These are phyloP conservation scores for Oryzias dopingdopingensis DNA, from an alignment of 2,797 vertebrate genomes.

Conservation along the genomic window DNA sequence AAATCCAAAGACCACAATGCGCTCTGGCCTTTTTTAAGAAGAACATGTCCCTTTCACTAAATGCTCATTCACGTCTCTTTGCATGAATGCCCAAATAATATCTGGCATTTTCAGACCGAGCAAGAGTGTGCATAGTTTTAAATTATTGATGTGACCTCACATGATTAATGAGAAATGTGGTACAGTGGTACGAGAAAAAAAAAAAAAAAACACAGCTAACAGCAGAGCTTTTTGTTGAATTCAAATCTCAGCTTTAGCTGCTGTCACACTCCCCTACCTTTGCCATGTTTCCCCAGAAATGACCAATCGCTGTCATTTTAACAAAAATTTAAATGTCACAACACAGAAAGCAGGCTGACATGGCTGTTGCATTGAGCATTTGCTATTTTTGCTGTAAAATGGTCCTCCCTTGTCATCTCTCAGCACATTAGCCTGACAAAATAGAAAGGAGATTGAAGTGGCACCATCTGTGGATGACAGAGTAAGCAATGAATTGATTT, in stretches of 20 bases:
- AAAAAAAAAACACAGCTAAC: background rate
- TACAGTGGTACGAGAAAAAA: conserved; percentile 4
- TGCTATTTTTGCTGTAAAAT: conserved; percentile 62
- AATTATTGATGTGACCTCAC: conserved; percentile 25
- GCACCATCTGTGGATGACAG: conserved; percentile 66
- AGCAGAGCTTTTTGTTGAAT: conserved; percentile 8
- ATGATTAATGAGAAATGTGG: conserved; percentile 26
- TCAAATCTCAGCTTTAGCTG: conserved; percentile 20
- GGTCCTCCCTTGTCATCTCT: conserved; percentile 68
- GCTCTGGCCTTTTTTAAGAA: background rate
- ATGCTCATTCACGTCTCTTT: conserved; percentile 8
- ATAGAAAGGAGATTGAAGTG: conserved; percentile 65
- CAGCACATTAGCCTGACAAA: conserved; percentile 71
- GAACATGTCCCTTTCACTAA: background rate
- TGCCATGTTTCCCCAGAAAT: conserved; percentile 49
- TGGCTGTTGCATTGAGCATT: conserved; percentile 48
- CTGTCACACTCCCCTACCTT: conserved; percentile 51
- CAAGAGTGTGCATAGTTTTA: conserved; percentile 18
- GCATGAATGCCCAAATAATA: conserved; percentile 21
- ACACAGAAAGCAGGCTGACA: conserved; percentile 54
- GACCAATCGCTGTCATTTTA: conserved; percentile 51
- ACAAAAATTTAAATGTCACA: conserved; percentile 51
- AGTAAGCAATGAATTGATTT: conserved; percentile 62
- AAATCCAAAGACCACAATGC: background rate
- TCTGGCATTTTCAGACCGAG: conserved; percentile 14